Base-by-base conservation (phyloP, 1,140 invertebrate genomes). In the Diachasma alloeum region DNA sequence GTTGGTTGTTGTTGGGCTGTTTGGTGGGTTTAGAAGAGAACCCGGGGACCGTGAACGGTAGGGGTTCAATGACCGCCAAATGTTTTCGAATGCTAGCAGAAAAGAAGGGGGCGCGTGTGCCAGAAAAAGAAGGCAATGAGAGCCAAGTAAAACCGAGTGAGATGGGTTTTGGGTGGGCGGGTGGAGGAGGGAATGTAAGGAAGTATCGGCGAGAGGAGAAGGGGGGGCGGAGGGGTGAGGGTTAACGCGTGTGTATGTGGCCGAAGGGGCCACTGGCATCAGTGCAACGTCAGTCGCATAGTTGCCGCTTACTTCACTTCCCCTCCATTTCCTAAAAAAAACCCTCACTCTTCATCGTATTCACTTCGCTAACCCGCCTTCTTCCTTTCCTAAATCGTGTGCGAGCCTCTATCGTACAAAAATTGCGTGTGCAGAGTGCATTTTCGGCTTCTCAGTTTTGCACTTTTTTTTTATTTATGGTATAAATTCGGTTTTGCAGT, bases 41-140 rank as follows among this genome's bases (percentile, higher is more conserved):
- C 13, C 26, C 36, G 26, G 66, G 48, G 59, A 22, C 82, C 83
- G 81, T 83, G 70, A 59, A 68, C 22, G 76, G 48, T 17, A 80
- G 78, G 82, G 83, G 87, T 86, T 88, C 87, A 87, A 87, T 80
- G 87, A 82, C 87, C 87, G 83, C 83, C 84, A 82, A 87, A 87
- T 87, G 86, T 87, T 87, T 83, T 84, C 84, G 83, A 86, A 84
- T 84, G 83, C 82, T 70, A 83, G 77, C 66, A 68, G 81, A 76
- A 77, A 81, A 74, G 81, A 78, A 81, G 79, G 82, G 81, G 81
- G 77, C 80, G 79, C 75, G 77, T 78, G 42, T 56, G 66, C 10
- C 17, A 75, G 44, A 71, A 56, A 66, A 26, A 66, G 69, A 39
- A 76, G 67, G 42, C 48, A 44, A 36, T 53, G 24, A 67, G n/a